Evolutionary conservation across 2,888 invertebrate genomes (phyloP).

Genomic region (Dynastes tityus): DNA sequence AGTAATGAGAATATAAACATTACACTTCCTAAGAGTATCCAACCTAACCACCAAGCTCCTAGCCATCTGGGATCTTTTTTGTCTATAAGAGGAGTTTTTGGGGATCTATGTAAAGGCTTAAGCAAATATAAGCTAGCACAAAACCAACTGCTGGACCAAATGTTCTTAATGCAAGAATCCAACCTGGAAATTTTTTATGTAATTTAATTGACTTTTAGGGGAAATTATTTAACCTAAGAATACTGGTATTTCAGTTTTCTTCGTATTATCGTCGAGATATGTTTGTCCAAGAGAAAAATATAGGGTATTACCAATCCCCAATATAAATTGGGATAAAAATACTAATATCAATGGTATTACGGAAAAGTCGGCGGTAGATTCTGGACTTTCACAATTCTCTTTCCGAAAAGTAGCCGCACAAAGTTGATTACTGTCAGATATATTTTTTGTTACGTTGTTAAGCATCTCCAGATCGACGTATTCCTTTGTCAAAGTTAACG

Average conservation of each 20-base stretch:
- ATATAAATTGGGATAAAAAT: conserved; percentile 79
- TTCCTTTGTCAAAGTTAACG: conserved; percentile 71
- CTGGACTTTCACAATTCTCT: conserved; percentile 68
- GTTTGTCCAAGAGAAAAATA: conserved; percentile 80
- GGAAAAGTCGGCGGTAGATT: conserved; percentile 58
- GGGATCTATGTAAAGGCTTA: conserved; percentile 76
- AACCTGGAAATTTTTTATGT: conserved; percentile 65
- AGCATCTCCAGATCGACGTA: conserved; percentile 65
- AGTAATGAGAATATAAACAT: conserved; percentile 77
- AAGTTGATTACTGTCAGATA: conserved; percentile 55
- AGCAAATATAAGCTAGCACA: conserved; percentile 70
- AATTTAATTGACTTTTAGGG: conserved; percentile 20
- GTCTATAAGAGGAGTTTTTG: conserved; percentile 75
- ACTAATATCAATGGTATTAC: conserved; percentile 72
- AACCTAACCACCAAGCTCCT: conserved; percentile 86
- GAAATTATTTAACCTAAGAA: conserved; percentile 70
- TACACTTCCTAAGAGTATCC: conserved; percentile 72
- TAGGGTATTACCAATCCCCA: conserved; percentile 79
- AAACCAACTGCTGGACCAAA: conserved; percentile 77
- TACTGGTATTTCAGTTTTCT: conserved; percentile 77
- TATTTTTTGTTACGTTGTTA: conserved; percentile 57
- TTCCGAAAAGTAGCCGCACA: conserved; percentile 61
- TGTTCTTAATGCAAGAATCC: conserved; percentile 72
- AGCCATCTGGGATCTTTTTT: conserved; percentile 79
- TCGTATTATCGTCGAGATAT: conserved; percentile 80